phyloP scores from a whole-genome alignment of 1,140 invertebrate species.

The Heliconius melpomene region DNA sequence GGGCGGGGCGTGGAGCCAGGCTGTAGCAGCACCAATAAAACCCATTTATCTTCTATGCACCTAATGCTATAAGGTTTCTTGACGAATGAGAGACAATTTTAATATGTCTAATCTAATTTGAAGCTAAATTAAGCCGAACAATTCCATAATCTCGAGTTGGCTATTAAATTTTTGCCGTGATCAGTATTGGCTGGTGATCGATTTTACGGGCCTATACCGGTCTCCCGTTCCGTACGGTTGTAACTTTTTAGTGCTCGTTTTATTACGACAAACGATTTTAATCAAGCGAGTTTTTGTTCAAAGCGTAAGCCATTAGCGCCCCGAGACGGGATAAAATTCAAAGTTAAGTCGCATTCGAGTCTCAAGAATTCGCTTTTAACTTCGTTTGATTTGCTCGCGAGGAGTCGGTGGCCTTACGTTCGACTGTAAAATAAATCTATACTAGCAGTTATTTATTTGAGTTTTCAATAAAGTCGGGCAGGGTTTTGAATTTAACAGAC shows the following conservation, averaged over 20 bases:
- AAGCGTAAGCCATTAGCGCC: constrained; percentile 70
- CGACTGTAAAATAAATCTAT: constrained; percentile 57
- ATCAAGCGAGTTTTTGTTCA: constrained; percentile 79
- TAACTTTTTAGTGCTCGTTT: constrained; percentile 79
- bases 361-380: constrained; percentile 71
- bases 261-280: constrained; percentile 81
- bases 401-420: constrained; percentile 53
- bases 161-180: constrained; percentile 74
- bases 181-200: constrained; percentile 72
- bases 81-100: constrained; percentile 51
- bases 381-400: constrained; percentile 56
- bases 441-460: constrained; percentile 51
- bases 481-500: constrained; percentile 9
- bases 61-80: constrained; percentile 53
- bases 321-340: constrained; percentile 68
- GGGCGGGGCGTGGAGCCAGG: constrained; percentile 30
- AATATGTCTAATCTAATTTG: constrained; percentile 61
- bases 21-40: constrained; percentile 55
- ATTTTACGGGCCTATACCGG: constrained; percentile 73
- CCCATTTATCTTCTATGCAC: constrained; percentile 52
- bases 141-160: constrained; percentile 59
- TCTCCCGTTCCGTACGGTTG: constrained; percentile 71
- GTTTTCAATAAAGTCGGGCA: constrained; percentile 49
- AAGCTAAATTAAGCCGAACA: constrained; percentile 34
- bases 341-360: constrained; percentile 70